These are phyloP conservation scores for Pocillopora grandis DNA, from an alignment of 92 coral and sea anemone genomes.

Conservation along the genomic window DNA sequence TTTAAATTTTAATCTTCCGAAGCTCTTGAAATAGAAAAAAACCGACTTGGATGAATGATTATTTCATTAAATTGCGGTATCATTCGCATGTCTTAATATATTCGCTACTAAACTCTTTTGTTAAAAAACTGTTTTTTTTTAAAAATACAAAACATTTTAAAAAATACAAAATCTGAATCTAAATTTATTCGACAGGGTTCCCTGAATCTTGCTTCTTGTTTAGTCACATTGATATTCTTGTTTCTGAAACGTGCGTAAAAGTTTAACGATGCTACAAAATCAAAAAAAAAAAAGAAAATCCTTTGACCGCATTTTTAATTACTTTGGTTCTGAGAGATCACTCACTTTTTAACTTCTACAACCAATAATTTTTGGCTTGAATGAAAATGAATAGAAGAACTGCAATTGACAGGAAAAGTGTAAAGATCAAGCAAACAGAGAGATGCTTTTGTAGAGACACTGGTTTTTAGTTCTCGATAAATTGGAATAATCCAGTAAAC, in stretches of 20 bases:
- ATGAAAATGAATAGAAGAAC: neutral
- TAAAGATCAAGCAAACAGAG: neutral
- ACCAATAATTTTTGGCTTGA: conserved; percentile 1
- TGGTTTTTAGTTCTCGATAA: neutral
- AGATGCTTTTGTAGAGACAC: no score
- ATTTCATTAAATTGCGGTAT: conserved; percentile 19
- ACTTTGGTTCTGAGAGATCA: conserved; percentile 10
- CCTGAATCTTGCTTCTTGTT: neutral
- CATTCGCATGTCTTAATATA: neutral
- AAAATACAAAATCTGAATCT: no score
- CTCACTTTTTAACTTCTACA: neutral
- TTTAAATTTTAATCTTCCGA: conserved; percentile 2
- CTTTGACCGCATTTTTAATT: conserved; percentile 26
- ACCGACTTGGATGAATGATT: conserved; percentile 4
- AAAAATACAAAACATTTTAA: no score
- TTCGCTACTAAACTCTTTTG: neutral
- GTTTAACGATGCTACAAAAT: neutral
- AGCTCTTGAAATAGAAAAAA: conserved; percentile 6
- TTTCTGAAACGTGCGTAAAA: neutral
- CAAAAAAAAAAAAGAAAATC: conserved; percentile 2
- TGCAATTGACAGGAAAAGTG: neutral
- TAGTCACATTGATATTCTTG: neutral
- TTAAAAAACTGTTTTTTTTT: no score
- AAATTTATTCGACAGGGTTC: no score
- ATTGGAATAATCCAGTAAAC: neutral